These are phyloP conservation scores for Imbricaverruca yamaguchii DNA, from an alignment of 2,888 invertebrate genomes.

Conservation along the genomic window DNA sequence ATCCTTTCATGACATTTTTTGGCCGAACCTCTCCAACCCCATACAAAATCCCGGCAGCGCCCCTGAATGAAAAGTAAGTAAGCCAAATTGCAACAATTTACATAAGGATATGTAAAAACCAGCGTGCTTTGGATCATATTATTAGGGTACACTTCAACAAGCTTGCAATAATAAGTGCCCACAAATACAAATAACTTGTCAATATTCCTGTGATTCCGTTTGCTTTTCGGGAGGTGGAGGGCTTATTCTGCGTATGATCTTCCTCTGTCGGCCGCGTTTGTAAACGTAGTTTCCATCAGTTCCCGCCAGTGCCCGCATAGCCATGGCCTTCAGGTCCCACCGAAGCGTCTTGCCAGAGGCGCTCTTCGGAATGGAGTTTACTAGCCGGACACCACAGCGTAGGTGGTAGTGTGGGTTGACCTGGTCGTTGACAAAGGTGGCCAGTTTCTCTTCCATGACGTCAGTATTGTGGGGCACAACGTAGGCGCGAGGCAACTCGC, in stretches of 20 bases:
- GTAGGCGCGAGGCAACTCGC: conserved; percentile 43
- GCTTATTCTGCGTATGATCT: neutral
- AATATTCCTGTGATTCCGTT: too few species aligned
- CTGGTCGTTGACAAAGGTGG: conserved; percentile 54
- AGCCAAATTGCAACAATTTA: too few species aligned
- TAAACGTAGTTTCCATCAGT: neutral
- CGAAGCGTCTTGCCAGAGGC: conserved; percentile 68
- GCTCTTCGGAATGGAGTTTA: conserved; percentile 63
- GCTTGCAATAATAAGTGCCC: too few species aligned
- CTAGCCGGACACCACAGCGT: conserved; percentile 57
- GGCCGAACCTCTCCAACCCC: too few species aligned
- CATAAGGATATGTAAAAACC: too few species aligned
- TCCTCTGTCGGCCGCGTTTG: neutral
- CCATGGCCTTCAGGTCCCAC: conserved; percentile 48
- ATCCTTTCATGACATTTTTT: too few species aligned
- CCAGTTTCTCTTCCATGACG: conserved; percentile 36
- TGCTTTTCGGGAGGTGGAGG: too few species aligned
- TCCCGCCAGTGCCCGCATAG: neutral
- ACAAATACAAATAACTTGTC: too few species aligned
- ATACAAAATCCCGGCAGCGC: too few species aligned
- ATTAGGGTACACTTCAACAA: too few species aligned
- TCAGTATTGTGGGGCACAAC: conserved; percentile 39
- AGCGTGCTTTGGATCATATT: too few species aligned
- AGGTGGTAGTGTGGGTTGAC: conserved; percentile 70
- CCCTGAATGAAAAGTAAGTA: too few species aligned